Percentiles rank a stretch among this genome's conserved stretches.
phyloP scores from a whole-genome alignment of 2,113 vertebrate species.

The Laticauda colubrina region DNA sequence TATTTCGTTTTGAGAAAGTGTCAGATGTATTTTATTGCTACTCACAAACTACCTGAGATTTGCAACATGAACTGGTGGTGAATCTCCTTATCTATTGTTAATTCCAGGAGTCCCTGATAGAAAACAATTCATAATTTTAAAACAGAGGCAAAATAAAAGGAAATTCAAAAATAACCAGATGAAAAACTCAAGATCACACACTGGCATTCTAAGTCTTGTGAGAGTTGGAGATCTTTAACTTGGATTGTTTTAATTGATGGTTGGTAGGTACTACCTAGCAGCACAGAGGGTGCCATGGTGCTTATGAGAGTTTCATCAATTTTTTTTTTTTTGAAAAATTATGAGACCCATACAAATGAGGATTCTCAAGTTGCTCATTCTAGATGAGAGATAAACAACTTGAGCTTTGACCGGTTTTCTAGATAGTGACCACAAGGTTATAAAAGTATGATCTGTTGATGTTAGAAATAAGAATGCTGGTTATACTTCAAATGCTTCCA shows the following conservation, averaged over 20 bases:
- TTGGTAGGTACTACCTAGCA: neutral
- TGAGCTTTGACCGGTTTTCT: neutral
- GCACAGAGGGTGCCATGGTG: neutral
- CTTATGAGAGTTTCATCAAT: neutral
- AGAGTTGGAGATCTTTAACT: neutral
- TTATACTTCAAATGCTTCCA: neutral
- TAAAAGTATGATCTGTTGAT: neutral
- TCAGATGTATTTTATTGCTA: neutral
- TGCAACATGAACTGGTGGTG: neutral
- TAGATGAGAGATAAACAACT: fast-evolving
- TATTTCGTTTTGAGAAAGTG: neutral
- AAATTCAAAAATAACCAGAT: neutral
- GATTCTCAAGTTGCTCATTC: neutral
- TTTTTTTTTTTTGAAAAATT: neutral
- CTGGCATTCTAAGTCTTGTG: neutral
- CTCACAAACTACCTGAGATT: neutral
- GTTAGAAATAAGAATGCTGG: neutral
- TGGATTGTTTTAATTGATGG: neutral
- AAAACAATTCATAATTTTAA: neutral
- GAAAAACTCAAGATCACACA: neutral
- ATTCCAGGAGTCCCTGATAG: neutral
- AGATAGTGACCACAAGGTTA: neutral
- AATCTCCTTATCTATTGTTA: neutral
- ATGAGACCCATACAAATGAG: fast-evolving
- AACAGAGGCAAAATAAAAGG: neutral